Evolutionary conservation across 1,140 invertebrate genomes (phyloP).

Genomic region (Hylaeus volcanicus): DNA sequence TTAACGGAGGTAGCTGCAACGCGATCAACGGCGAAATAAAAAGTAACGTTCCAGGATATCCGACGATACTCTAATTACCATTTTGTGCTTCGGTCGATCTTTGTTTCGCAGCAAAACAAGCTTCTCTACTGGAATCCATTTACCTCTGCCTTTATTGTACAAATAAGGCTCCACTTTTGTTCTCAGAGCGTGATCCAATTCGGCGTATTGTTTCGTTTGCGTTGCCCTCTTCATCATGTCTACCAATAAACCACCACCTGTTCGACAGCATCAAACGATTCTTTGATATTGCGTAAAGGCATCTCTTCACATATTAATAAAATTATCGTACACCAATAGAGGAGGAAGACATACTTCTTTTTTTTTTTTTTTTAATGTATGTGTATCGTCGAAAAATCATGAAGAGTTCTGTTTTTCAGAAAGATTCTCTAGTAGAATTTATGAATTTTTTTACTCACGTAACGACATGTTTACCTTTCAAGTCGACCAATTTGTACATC

Average conservation of each 20-base stretch:
- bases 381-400: too few species aligned
- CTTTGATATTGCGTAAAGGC: neutral
- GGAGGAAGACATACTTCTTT: too few species aligned
- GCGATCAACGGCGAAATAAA: neutral
- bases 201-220: constrained; percentile 92
- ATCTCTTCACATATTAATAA: too few species aligned
- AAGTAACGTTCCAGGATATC: neutral
- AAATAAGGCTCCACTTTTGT: constrained; percentile 95
- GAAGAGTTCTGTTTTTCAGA: too few species aligned
- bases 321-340: too few species aligned
- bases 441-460: too few species aligned
- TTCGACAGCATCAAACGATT: neutral
- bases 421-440: too few species aligned
- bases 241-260: constrained; percentile 94
- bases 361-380: too few species aligned
- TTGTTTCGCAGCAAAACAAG: constrained; percentile 93
- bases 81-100: constrained; percentile 89
- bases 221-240: constrained; percentile 96
- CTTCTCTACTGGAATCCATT: constrained; percentile 92
- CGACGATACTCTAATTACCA: constrained; percentile 79
- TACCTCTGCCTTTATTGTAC: constrained; percentile 95
- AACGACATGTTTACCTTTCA: constrained; percentile 89
- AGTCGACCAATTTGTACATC: constrained; percentile 91
- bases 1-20: constrained; percentile 85
- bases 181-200: constrained; percentile 93